A percentile compares a stretch with the other conserved stretches of the same genome.
Evolutionary conservation across 2,113 vertebrate species (phyloP).

Genomic region (Spea bombifrons): DNA sequence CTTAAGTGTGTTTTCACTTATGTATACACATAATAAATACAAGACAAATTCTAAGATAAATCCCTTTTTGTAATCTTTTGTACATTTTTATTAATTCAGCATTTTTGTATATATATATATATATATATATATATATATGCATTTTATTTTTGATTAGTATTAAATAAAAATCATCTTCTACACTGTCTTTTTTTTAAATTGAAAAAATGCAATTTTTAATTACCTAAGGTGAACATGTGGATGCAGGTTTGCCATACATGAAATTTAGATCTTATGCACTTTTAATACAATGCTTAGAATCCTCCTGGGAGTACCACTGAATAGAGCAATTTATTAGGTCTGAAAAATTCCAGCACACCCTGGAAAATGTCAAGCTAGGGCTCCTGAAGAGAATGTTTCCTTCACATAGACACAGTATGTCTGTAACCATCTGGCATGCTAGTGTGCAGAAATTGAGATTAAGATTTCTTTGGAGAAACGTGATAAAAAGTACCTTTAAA

Average conservation of each 20-base stretch:
- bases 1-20: no score
- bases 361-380: constrained; percentile 43
- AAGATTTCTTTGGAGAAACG: constrained; percentile 31
- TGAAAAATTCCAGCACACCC: constrained; percentile 40
- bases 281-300: constrained; percentile 27
- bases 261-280: constrained; percentile 19
- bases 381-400: constrained; percentile 38
- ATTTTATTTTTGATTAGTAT: no score
- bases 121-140: no score
- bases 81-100: no score
- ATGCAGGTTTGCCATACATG: neutral
- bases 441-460: constrained; percentile 33
- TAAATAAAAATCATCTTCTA: no score
- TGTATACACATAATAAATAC: no score
- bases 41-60: no score
- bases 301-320: constrained; percentile 37
- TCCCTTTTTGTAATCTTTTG: no score
- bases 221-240: no score
- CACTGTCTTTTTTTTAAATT: no score
- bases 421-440: constrained; percentile 41
- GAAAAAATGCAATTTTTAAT: no score
- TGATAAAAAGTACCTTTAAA: constrained; percentile 25
- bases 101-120: no score
- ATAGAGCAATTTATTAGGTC: constrained; percentile 35
- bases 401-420: constrained; percentile 30